phyloP scores from a whole-genome alignment of 2,888 invertebrate species.

The Callinectes sapidus region DNA sequence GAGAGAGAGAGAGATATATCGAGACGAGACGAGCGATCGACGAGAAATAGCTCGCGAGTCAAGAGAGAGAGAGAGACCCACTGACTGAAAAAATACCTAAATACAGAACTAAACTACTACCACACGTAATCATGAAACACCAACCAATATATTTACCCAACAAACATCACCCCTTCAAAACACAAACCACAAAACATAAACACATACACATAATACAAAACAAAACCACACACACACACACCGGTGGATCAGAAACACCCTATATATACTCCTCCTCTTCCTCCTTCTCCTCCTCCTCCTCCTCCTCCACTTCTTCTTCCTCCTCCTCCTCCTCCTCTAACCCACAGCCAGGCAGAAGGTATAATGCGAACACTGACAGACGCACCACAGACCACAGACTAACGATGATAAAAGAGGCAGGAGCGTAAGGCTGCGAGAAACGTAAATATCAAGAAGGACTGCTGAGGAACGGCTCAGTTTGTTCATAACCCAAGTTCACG shows the following conservation, averaged over 20 bases:
- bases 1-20: background rate
- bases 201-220: background rate
- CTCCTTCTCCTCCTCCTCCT: too few relatives aligned
- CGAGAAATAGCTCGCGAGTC: too few relatives aligned
- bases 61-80: too few relatives aligned
- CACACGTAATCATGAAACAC: background rate
- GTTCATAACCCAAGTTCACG: conserved; percentile 63
- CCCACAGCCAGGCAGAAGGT: background rate
- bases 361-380: background rate
- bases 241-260: background rate
- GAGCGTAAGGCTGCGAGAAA: conserved; percentile 11
- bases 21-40: background rate
- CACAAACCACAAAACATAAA: background rate
- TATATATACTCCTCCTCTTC: too few relatives aligned
- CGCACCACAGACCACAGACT: background rate
- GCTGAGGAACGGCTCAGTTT: conserved; percentile 54
- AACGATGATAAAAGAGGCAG: conserved; percentile 19
- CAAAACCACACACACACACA: too few relatives aligned
- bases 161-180: background rate
- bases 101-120: too few relatives aligned
- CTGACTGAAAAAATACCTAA: too few relatives aligned
- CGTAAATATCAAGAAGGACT: conserved; percentile 36
- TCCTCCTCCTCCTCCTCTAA: background rate
- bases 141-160: background rate
- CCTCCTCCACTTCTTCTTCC: background rate